Percentiles rank a stretch among this genome's conserved stretches.
These are phyloP conservation scores for Porites australiensis DNA, from an alignment of 64 coral and sea anemone species.

Conservation along the genomic window DNA sequence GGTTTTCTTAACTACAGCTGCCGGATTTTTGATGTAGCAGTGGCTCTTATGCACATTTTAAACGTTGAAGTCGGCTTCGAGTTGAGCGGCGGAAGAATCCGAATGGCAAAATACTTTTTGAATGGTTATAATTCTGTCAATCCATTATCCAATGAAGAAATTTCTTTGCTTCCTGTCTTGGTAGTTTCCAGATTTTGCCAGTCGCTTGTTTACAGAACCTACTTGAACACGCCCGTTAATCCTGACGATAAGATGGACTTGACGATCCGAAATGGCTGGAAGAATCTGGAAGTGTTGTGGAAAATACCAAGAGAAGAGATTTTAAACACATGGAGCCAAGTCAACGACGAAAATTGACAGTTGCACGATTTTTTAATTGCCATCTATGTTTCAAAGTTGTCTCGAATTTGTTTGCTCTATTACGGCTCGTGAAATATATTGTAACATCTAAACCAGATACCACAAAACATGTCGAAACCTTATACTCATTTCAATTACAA, in stretches of 20 bases:
- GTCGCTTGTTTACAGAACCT: conserved; percentile 42
- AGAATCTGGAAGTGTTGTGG: conserved; percentile 45
- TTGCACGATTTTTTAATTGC: no score
- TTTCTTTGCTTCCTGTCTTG: conserved; percentile 28
- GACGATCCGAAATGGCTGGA: conserved; percentile 49
- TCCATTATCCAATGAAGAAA: conserved; percentile 58
- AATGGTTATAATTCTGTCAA: conserved; percentile 62
- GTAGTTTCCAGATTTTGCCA: conserved; percentile 59
- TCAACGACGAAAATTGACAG: no score
- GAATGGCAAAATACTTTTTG: conserved; percentile 62
- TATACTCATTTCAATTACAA: no score
- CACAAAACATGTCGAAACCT: no score
- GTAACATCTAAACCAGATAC: no score
- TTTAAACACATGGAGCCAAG: conserved; percentile 9
- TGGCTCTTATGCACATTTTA: conserved; percentile 52
- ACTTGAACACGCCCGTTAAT: background rate
- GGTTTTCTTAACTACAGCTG: conserved; percentile 47
- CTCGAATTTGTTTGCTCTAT: no score
- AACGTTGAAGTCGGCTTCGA: background rate
- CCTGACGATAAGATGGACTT: conserved; percentile 40
- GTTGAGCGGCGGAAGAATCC: background rate
- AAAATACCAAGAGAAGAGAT: conserved; percentile 52
- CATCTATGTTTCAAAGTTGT: no score
- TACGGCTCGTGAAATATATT: no score
- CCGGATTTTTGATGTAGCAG: conserved; percentile 55